Conservation (phyloP, 2,888 invertebrate species). For the Pogonocherus hispidulus region DNA sequence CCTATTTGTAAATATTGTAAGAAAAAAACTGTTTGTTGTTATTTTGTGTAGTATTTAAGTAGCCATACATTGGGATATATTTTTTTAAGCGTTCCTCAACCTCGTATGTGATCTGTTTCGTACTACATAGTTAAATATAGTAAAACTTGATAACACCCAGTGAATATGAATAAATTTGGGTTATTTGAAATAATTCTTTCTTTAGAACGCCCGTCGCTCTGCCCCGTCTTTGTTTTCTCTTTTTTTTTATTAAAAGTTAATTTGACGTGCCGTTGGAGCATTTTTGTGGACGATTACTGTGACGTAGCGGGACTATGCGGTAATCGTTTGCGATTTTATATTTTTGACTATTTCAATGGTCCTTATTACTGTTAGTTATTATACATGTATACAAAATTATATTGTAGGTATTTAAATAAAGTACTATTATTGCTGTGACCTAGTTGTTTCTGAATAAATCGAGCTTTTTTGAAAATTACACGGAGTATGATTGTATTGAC, state of each 20-base stretch:
- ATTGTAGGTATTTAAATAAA: conserved; percentile 55
- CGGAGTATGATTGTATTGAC: conserved; percentile 4
- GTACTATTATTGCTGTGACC: conserved; percentile 55
- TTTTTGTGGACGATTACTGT: conserved; percentile 47
- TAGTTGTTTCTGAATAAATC: conserved; percentile 32
- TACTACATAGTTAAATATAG: conserved; percentile 18
- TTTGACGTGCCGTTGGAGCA: conserved; percentile 37
- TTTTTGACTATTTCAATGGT: conserved; percentile 48
- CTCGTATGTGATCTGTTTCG: conserved; percentile 17
- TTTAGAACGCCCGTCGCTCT: conserved; percentile 33
- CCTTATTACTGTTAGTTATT: conserved; percentile 53
- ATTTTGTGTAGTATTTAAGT: conserved; percentile 25
- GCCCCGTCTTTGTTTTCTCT: conserved; percentile 36
- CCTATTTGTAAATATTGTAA: conserved; percentile 35
- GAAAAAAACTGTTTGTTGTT: conserved; percentile 28
- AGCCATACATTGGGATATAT: conserved; percentile 9
- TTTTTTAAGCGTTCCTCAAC: conserved; percentile 13
- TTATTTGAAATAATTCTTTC: conserved; percentile 30
- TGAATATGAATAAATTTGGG: conserved; percentile 33
- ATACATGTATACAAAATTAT: conserved; percentile 55
- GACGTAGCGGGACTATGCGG: conserved; percentile 49
- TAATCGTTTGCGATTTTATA: conserved; percentile 50
- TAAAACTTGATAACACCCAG: conserved; percentile 38
- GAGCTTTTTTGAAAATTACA: conserved; percentile 2
- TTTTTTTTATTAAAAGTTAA: conserved; percentile 29